Conservation (phyloP, 2,888 invertebrate species). For the Xanthia togata region DNA sequence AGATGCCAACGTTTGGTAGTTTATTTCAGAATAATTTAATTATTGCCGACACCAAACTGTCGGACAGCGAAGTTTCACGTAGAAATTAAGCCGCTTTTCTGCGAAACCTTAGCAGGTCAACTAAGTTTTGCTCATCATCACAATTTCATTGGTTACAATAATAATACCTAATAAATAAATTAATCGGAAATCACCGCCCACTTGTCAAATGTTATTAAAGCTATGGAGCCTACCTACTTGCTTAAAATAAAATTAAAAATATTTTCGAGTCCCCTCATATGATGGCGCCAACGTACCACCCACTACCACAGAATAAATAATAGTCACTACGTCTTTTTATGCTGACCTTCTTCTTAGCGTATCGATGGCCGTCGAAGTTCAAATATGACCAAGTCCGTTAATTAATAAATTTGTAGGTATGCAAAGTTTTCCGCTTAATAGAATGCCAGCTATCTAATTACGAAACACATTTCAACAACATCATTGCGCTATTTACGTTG, state of each 20-base stretch:
- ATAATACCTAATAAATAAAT: background rate
- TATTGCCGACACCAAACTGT: conserved; percentile 14
- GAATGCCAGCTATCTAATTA: too few relatives aligned
- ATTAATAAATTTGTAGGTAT: background rate
- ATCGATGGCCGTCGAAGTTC: background rate
- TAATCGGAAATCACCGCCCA: conserved; percentile 38
- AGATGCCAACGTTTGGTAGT: background rate
- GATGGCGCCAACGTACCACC: conserved; percentile 52
- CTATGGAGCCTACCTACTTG: background rate
- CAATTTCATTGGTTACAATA: conserved; percentile 30
- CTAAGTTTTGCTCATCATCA: conserved; percentile 27
- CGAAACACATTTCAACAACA: too few relatives aligned
- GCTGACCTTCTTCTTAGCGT: background rate
- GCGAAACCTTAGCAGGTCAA: conserved; percentile 46
- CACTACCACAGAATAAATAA: conserved; percentile 13
- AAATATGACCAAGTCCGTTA: background rate
- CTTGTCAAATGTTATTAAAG: conserved; percentile 23
- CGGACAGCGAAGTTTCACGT: conserved; percentile 28
- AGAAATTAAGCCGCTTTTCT: conserved; percentile 52
- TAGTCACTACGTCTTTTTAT: conserved; percentile 37
- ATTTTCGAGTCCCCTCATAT: background rate
- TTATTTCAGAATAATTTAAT: conserved; percentile 24
- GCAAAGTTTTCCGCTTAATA: background rate
- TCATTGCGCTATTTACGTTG: too few relatives aligned
- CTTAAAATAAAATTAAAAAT: conserved; percentile 15